Evolutionary conservation across 2,797 vertebrate genomes (phyloP).

Genomic region (Esox masquinongy): DNA sequence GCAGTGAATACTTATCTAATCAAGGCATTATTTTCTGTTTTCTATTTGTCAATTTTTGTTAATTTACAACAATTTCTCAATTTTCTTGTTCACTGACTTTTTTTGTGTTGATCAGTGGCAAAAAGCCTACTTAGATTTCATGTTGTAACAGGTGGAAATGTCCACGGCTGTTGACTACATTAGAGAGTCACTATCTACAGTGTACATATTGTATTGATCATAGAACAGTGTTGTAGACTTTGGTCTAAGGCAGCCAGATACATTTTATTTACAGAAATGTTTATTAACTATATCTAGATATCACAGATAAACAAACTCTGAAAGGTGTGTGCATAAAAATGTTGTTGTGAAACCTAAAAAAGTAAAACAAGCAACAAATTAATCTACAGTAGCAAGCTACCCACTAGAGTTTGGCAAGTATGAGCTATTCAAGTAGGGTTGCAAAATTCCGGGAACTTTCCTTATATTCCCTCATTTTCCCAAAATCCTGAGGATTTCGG

Average conservation of each 20-base stretch:
- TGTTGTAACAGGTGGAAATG: too few relatives aligned
- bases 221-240: slow-evolving; percentile 30
- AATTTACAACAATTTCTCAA: too few relatives aligned
- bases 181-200: not conserved
- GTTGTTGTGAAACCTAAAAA: slow-evolving; percentile 14
- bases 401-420: slow-evolving; percentile 55
- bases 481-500: too few relatives aligned
- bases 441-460: too few relatives aligned
- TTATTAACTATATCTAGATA: slow-evolving; percentile 9
- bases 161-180: too few relatives aligned
- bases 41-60: too few relatives aligned
- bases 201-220: not conserved
- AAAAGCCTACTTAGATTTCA: too few relatives aligned
- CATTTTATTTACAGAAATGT: slow-evolving; percentile 22
- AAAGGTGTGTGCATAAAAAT: slow-evolving; percentile 6
- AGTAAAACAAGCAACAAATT: slow-evolving; percentile 35
- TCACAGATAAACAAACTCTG: slow-evolving; percentile 1
- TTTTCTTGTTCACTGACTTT: too few relatives aligned
- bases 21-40: too few relatives aligned
- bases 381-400: slow-evolving; percentile 53
- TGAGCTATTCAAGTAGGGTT: slow-evolving; percentile 24
- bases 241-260: slow-evolving; percentile 46
- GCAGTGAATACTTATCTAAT: too few relatives aligned
- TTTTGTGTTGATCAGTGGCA: too few relatives aligned
- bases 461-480: too few relatives aligned